phyloP scores from a whole-genome alignment of 2,113 vertebrate species.

The Gila orcuttii region DNA sequence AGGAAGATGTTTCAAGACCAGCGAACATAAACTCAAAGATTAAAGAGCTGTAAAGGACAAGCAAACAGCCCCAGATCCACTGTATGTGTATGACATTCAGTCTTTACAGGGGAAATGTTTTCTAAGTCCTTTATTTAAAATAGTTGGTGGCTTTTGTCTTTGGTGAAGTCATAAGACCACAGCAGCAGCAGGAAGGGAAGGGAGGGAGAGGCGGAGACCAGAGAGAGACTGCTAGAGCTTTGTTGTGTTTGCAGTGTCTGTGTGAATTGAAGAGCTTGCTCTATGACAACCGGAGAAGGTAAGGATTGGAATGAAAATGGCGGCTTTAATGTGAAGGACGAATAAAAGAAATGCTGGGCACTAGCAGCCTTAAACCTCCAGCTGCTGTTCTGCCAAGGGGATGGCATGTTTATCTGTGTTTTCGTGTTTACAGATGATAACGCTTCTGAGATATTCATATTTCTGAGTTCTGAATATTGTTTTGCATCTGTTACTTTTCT shows the following conservation, averaged over 20 bases:
- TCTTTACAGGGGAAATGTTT: neutral
- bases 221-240: slow-evolving; percentile 48
- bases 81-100: neutral
- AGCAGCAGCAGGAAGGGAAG: slow-evolving; percentile 58
- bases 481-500: neutral
- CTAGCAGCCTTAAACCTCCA: neutral
- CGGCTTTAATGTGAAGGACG: slow-evolving; percentile 35
- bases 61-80: neutral
- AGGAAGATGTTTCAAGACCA: neutral
- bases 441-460: neutral
- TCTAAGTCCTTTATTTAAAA: slow-evolving; percentile 72
- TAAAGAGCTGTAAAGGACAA: neutral
- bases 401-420: neutral
- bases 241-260: slow-evolving; percentile 54
- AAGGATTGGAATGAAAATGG: slow-evolving; percentile 61
- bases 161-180: slow-evolving; percentile 66
- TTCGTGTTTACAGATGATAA: neutral
- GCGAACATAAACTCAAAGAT: neutral
- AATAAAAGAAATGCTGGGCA: neutral
- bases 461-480: neutral
- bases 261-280: slow-evolving; percentile 54
- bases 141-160: slow-evolving; percentile 67
- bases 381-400: slow-evolving; percentile 1
- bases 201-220: slow-evolving; percentile 63
- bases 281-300: slow-evolving; percentile 89